Conservation (phyloP, 2,797 vertebrate genomes). For the Rhabdomys pumilio region DNA sequence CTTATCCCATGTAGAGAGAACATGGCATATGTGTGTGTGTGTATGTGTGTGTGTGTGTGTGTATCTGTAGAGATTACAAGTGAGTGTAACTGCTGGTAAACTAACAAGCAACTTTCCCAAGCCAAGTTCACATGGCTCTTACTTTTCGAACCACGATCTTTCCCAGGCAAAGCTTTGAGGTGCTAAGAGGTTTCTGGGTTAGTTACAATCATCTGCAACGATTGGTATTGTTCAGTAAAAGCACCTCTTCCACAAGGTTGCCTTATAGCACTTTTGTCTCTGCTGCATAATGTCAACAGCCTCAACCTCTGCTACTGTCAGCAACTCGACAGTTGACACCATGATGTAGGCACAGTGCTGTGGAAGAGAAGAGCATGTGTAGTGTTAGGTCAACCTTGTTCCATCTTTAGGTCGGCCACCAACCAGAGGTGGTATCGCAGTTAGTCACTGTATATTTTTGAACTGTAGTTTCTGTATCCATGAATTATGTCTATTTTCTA, state of each 20-base stretch:
- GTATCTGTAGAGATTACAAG: neutral
- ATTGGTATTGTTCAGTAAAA: constrained; percentile 62
- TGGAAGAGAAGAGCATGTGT: neutral
- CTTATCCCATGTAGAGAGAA: neutral
- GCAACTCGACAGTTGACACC: neutral
- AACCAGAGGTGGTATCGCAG: neutral
- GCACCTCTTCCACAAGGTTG: constrained; percentile 4
- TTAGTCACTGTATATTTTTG: neutral
- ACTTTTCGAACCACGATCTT: neutral
- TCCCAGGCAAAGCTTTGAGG: constrained; percentile 41
- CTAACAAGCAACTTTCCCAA: neutral
- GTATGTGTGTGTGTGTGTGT: too few species aligned
- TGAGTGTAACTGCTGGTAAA: neutral
- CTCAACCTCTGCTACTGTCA: neutral
- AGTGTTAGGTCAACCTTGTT: neutral
- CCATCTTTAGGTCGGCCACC: neutral
- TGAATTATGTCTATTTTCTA: neutral
- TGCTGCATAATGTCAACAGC: neutral
- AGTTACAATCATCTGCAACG: constrained; percentile 69
- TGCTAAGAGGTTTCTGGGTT: neutral
- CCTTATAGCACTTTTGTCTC: constrained; percentile 35
- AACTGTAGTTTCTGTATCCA: neutral
- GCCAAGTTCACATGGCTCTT: neutral
- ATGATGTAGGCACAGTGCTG: neutral
- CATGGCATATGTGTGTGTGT: too few species aligned